Evolutionary conservation across 2,888 invertebrate genomes (phyloP).

Genomic region (Scotopteryx bipunctaria): DNA sequence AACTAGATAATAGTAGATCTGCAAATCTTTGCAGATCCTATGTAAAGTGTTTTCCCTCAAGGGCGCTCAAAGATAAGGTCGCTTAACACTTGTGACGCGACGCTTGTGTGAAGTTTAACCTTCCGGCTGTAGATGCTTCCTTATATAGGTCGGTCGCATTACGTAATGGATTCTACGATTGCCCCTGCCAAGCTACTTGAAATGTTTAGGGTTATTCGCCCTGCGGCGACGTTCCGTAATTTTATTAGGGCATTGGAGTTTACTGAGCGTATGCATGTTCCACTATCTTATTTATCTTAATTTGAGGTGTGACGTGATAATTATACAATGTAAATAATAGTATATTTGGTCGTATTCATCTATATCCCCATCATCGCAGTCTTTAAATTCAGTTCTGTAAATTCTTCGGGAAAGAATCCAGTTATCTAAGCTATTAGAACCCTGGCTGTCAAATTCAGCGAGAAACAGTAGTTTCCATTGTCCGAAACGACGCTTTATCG

Average conservation of each 20-base stretch:
- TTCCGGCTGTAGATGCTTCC: conserved; percentile 49
- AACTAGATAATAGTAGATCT: too few relatives aligned
- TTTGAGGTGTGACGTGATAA: conserved; percentile 3
- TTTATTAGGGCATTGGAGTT: conserved; percentile 42
- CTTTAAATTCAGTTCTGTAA: too few relatives aligned
- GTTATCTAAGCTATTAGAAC: too few relatives aligned
- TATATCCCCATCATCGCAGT: too few relatives aligned
- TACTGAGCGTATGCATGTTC: conserved; percentile 22
- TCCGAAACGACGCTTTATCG: conserved; percentile 45
- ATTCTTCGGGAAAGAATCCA: too few relatives aligned
- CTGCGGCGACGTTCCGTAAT: conserved; percentile 35
- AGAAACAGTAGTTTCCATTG: conserved; percentile 36
- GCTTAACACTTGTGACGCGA: conserved; percentile 43
- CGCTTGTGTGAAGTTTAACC: conserved; percentile 61
- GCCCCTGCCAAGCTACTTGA: conserved; percentile 42
- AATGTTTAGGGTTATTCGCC: conserved; percentile 41
- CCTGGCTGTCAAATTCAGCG: conserved; percentile 11
- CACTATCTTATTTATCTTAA: neutral
- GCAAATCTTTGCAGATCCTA: conserved; percentile 14
- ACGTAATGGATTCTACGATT: conserved; percentile 57
- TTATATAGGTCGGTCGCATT: conserved; percentile 61
- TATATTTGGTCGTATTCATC: neutral
- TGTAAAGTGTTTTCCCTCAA: conserved; percentile 47
- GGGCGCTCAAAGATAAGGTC: conserved; percentile 47
- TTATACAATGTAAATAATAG: neutral